phyloP scores from a whole-genome alignment of 2,797 vertebrate species.

The Gymnothorax reevesii region DNA sequence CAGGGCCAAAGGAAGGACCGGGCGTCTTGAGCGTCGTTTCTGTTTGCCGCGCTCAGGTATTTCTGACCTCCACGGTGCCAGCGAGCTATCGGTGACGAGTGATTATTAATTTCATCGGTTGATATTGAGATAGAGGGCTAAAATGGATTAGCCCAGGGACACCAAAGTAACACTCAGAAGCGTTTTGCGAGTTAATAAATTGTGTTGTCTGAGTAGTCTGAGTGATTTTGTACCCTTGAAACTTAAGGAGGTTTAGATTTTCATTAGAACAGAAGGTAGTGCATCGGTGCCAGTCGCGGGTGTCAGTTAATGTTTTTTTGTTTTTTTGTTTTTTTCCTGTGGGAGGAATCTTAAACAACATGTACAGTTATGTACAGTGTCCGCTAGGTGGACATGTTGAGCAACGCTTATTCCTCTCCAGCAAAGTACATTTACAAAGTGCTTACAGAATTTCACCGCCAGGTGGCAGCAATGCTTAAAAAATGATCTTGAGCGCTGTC shows the following conservation, averaged over 20 bases:
- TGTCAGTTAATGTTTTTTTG: not conserved
- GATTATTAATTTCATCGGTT: not conserved
- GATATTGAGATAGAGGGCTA: not conserved
- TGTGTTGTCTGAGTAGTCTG: not conserved
- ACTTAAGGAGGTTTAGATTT: not conserved
- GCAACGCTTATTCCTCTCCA: not conserved
- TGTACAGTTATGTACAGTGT: not conserved
- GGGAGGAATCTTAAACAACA: slow-evolving; percentile 5
- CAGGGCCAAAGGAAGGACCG: slow-evolving; percentile 3
- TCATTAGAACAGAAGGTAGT: not conserved
- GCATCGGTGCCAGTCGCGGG: not conserved
- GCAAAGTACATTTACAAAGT: not conserved
- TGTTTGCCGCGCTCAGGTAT: slow-evolving; percentile 12
- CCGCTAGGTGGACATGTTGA: not conserved
- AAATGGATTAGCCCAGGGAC: not conserved
- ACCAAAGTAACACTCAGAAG: not conserved
- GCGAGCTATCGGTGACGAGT: not conserved
- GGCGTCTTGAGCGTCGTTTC: slow-evolving; percentile 19
- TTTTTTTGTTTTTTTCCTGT: too few relatives aligned
- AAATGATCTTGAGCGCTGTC: slow-evolving; percentile 19
- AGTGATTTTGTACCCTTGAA: not conserved
- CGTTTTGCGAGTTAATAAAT: not conserved
- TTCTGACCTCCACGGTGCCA: slow-evolving; percentile 3
- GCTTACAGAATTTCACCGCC: slow-evolving; percentile 44
- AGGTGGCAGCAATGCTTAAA: slow-evolving; percentile 55